Base-by-base conservation (phyloP, 2,113 vertebrate genomes). In the Phrynosoma blainvillii region DNA sequence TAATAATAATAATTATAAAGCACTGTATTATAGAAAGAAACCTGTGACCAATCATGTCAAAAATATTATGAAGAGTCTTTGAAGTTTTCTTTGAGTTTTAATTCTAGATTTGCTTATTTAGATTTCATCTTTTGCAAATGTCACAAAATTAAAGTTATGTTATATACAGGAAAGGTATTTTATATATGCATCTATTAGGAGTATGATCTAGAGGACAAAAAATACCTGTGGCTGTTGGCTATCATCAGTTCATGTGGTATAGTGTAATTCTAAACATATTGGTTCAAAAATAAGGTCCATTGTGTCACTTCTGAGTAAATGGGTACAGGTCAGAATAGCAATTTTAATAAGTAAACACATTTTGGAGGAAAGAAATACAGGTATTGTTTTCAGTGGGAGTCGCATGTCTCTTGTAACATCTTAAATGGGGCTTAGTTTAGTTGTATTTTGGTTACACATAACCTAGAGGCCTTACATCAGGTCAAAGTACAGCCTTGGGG, bases 21-120 rank as follows among this genome's bases (percentile, higher is more conserved):
- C 0, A 5, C 83, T 93, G 10, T 54, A 71, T 85, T 87, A 56
- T 73, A 90, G 85, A 84, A 56, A 9, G 47, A 89, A n/a, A 25
- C 89, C 23, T 71, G 23, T 30, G 25, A 27, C 11, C 68, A n/a
- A 30, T 71, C 10, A 71, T 71, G 68, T 11, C 68, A 27, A 30
- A 66, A 71, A 11, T 71, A 71, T 71, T 71, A 71, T 12, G 68
- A 71, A 23, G 30, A 71, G 68, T 71, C 68, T 30, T 27, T 30
- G 30, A 27, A 71, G 68, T 71, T 71, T 30, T 71, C 68, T 71
- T 27, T 71, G 30, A 30, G 27, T 71, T 30, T n/a, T 70, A 70
- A 70, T 70, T 27, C 68, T 70, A 27, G 23, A 68, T 68, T 68
- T 68, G 20, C 21, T 25, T 27, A 27, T 70, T 5, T 70, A 70